Evolutionary conservation across 2,113 vertebrate genomes (phyloP), one percentile per base, ranked within the genome.

Genomic region (Plecotus auritus): DNA sequence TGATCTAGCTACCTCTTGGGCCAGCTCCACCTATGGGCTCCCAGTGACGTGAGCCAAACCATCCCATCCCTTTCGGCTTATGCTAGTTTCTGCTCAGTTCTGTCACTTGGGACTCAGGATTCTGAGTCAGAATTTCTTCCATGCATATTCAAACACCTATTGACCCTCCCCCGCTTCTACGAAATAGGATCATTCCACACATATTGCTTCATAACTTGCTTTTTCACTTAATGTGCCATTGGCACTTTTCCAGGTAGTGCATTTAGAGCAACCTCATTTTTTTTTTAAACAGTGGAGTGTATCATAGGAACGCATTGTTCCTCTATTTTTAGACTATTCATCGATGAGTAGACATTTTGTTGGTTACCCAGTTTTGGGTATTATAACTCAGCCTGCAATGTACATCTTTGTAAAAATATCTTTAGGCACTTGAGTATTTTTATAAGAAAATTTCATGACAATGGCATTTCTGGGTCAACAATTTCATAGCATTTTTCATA

Each of bases 401-500:
- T 84, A 95, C 2, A 49, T 74, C 83, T 94, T 87, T 54, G 2
- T 72, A 93, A 93, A 95, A 95, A 70, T 91, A 80, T 70, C 42
- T 88, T 83, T 26, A 89, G 89, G 74, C 82, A 92, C 49, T 94
- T 81, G 87, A 14, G 51, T 72, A 70, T 64, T 97, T 94, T 89
- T 72, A 72, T 70, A 91, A 96, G 76, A 87, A 86, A 83, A 54
- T 87, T 51, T 85, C 72, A 86, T 66, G 32, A 14, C 5, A 23
- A 26, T 86, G 64, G 42, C 35, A 91, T 91, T 95, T 95, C 84
- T 93, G 47, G 64, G 67, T 95, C 73, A 93, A 73, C 66, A 72
- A 51, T 93, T 95, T 97, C 61, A 96, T 78, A 91, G 37, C 81
- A 32, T n/a, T 94, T 89, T 94, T 88, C 88, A 94, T 64, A 80